phyloP scores from a whole-genome alignment of 1,140 invertebrate genomes.

The Drosophila takahashii region DNA sequence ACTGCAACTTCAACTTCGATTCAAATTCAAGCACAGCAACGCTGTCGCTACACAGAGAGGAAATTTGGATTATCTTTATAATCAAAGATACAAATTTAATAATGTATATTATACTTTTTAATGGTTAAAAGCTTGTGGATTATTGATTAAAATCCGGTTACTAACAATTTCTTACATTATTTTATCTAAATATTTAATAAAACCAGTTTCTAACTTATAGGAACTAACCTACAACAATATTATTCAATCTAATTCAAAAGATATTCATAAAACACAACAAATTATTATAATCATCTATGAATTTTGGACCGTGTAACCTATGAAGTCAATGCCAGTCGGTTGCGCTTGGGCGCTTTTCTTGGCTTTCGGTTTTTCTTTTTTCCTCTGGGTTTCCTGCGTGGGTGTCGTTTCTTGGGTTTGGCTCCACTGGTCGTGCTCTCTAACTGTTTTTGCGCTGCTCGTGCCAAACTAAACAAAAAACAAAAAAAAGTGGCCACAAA shows the following conservation, averaged over 20 bases:
- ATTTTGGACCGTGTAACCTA: background rate
- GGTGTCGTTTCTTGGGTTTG: slow-evolving; percentile 70
- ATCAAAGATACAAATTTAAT: too few species aligned
- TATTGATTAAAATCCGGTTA: too few species aligned
- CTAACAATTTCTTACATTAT: too few species aligned
- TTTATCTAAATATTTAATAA: too few species aligned
- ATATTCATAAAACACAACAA: background rate
- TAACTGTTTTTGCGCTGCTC: slow-evolving; percentile 63
- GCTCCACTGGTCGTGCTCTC: slow-evolving; percentile 60
- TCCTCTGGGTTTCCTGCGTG: slow-evolving; percentile 68
- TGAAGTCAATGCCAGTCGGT: slow-evolving; percentile 57
- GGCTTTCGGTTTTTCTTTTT: slow-evolving; percentile 57
- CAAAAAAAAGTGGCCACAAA: slow-evolving; percentile 22
- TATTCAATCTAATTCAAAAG: too few species aligned
- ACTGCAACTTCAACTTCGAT: slow-evolving; percentile 42
- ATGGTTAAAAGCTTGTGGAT: too few species aligned
- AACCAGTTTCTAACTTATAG: too few species aligned
- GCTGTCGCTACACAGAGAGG: background rate
- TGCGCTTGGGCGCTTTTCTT: slow-evolving; percentile 73
- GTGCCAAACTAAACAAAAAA: slow-evolving; percentile 49
- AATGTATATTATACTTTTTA: too few species aligned
- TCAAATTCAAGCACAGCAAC: slow-evolving; percentile 18
- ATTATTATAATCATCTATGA: too few species aligned
- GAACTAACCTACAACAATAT: too few species aligned
- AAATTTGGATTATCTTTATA: background rate